Percentiles rank a stretch among this genome's conserved stretches.
Evolutionary conservation across 2,888 invertebrate genomes (phyloP).

Genomic region (Tillus elongatus): DNA sequence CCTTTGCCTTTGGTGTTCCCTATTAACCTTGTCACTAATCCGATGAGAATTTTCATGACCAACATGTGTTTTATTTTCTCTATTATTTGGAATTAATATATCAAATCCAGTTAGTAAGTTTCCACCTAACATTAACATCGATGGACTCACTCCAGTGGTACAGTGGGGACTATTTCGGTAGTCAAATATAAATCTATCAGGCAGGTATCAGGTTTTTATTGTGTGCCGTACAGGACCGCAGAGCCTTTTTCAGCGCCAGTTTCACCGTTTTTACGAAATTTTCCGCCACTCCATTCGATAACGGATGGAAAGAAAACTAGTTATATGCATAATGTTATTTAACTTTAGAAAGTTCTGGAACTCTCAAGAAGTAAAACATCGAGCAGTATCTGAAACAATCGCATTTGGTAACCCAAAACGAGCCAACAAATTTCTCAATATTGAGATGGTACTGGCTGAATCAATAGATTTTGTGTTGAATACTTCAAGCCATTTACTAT

Average conservation of each 20-base stretch:
- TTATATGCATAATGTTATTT: not conserved
- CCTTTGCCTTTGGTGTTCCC: not conserved
- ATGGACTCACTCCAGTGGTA: slow-evolving; percentile 2
- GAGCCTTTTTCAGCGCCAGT: not conserved
- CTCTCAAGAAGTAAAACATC: not conserved
- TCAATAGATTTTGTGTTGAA: not conserved
- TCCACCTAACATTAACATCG: slow-evolving; percentile 1
- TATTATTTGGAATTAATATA: not conserved
- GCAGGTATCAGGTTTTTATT: not conserved
- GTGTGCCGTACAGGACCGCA: not conserved
- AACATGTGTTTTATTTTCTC: too few species aligned
- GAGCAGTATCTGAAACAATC: not conserved
- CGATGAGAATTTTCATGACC: too few species aligned
- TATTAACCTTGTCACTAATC: not conserved
- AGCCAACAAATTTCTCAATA: not conserved
- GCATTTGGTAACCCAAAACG: not conserved
- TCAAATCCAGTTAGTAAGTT: not conserved
- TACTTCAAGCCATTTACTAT: slow-evolving; percentile 1
- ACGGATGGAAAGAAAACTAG: not conserved
- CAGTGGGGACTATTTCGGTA: not conserved
- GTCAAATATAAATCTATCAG: not conserved
- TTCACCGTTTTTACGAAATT: not conserved
- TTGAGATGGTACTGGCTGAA: not conserved
- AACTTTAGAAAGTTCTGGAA: not conserved
- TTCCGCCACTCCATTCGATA: slow-evolving; percentile 1